Base-by-base conservation (phyloP, 2,888 invertebrate species). In the Minunthozetes semirufus region DNA sequence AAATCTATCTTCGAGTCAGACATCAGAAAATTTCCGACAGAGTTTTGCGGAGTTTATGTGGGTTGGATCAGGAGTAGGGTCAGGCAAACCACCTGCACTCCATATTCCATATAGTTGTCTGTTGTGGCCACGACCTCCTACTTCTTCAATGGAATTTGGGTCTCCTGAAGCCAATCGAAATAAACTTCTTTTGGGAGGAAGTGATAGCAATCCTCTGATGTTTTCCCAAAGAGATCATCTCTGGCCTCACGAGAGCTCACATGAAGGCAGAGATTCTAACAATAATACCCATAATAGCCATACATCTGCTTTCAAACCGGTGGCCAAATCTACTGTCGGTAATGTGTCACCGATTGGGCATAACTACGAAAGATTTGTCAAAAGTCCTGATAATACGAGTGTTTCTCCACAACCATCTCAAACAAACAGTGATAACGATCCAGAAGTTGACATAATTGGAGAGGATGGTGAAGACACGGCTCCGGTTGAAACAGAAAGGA, bases 11-110 rank as follows among this genome's bases (percentile, higher is more conserved):
- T 15, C 72, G 17, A 38, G 56, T 53, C 50, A 53, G 1, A 8
- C 68, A 38, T 38, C 72, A 27, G 76, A n/a, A n/a, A n/a, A 76
- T 53, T 73, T 77, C 74, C 48, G 77, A 8, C 77, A 77, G 22
- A 77, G 77, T 68, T 78, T 79, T 50, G 79, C 79, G 9, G 79
- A 79, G 53, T 79, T 79, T 61, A 79, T 79, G 79, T 79, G 79
- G 79, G 76, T 77, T 17, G 78, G 78, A 0, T 70, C 70, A 25
- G 48, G 48, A n/a, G 76, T 77, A 11, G 78, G 78, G 0, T 46
- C 70, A 17, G 48, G 48, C 15, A 78, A 78, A 72, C 77, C 78
- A 56, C 76, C 77, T 5, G 61, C 71, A 15, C 77, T 78, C 38
- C 76, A 77, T 11, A 29, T 77, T 17, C 78, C 79, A 8, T 79